These are phyloP conservation scores for Rhagologus leucostigma DNA, from an alignment of 2,113 vertebrate genomes.

Conservation along the genomic window DNA sequence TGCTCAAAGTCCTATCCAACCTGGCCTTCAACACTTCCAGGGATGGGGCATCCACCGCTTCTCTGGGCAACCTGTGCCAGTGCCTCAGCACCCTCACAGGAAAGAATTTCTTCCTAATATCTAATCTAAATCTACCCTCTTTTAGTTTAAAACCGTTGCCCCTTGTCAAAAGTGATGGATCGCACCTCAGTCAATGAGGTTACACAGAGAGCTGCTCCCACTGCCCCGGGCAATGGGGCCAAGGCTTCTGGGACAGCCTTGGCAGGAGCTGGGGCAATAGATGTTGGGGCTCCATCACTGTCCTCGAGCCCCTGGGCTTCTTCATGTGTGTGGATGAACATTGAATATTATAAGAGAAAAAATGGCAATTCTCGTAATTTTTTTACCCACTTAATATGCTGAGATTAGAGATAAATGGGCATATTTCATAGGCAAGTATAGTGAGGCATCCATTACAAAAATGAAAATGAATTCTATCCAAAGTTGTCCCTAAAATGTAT, in stretches of 20 bases:
- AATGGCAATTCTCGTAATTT: fast-evolving
- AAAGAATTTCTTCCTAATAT: neutral
- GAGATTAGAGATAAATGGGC: neutral
- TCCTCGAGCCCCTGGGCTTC: fast-evolving
- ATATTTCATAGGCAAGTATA: neutral
- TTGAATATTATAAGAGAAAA: neutral
- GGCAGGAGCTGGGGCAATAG: fast-evolving
- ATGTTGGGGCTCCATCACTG: fast-evolving
- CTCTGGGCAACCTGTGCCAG: neutral
- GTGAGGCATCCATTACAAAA: neutral
- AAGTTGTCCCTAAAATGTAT: neutral
- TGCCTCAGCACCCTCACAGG: neutral
- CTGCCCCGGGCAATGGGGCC: fast-evolving
- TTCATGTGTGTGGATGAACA: fast-evolving
- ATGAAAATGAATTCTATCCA: neutral
- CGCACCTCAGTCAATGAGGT: fast-evolving
- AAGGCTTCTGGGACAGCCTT: neutral
- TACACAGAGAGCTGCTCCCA: neutral
- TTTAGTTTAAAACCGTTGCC: neutral
- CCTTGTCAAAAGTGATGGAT: neutral
- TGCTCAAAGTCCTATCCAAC: neutral
- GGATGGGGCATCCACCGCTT: neutral
- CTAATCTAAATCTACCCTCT: neutral
- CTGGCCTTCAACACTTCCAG: neutral
- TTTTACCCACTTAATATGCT: neutral